phyloP scores from a whole-genome alignment of 2,113 vertebrate species.

The Hippopotamus amphibius region DNA sequence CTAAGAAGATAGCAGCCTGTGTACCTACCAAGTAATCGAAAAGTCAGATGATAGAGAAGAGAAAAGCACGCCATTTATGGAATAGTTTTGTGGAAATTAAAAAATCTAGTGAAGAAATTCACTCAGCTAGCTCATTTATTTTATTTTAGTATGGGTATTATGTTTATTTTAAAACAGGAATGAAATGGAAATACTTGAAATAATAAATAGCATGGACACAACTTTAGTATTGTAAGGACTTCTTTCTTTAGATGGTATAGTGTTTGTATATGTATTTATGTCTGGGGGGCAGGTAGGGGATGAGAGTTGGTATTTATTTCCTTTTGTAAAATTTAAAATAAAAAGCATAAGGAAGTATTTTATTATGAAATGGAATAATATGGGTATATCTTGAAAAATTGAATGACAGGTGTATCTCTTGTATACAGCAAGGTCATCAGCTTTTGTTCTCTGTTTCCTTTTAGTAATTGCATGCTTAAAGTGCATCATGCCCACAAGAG shows the following conservation, averaged over 20 bases:
- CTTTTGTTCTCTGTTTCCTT: not conserved
- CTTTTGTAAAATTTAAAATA: conserved; percentile 33
- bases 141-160: not conserved
- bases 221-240: not conserved
- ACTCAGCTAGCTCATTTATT: not conserved
- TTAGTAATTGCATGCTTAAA: not conserved
- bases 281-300: not conserved
- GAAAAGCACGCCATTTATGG: too few species aligned
- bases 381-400: not conserved
- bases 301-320: not conserved
- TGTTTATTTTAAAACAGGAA: conserved; percentile 6
- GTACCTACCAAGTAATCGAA: not conserved
- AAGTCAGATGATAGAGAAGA: not conserved
- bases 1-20: not conserved
- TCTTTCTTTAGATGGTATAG: not conserved
- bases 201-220: not conserved
- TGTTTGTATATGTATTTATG: not conserved
- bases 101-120: not conserved
- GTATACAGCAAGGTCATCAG: not conserved
- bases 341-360: not conserved
- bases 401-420: not conserved
- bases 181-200: not conserved
- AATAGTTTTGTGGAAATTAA: not conserved
- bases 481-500: not conserved
- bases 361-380: not conserved